A percentile compares a stretch with the other conserved stretches of the same genome.
phyloP scores from a whole-genome alignment of 2,113 vertebrate species.

The Calidris pygmaea region DNA sequence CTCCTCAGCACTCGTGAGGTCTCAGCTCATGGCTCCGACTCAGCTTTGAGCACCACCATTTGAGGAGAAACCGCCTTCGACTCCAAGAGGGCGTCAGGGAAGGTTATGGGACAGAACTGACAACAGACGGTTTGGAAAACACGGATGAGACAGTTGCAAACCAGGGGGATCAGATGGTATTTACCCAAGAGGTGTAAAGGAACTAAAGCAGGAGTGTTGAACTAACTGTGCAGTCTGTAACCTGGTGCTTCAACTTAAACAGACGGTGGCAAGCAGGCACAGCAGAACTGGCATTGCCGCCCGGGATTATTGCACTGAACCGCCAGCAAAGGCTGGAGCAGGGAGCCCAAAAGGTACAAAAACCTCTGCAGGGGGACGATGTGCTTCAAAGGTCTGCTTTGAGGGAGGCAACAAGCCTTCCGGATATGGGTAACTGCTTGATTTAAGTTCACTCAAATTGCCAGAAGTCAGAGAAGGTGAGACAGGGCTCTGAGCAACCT shows the following conservation, averaged over 20 bases:
- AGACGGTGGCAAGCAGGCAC: background rate
- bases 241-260: background rate
- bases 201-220: background rate
- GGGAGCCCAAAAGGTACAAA: background rate
- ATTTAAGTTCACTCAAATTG: background rate
- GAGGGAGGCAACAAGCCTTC: background rate
- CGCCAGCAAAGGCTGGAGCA: background rate
- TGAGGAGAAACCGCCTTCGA: background rate
- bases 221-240: constrained; percentile 31
- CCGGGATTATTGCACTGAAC: background rate
- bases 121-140: constrained; percentile 22
- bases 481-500: background rate
- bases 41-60: background rate
- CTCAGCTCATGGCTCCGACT: background rate
- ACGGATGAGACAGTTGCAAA: background rate
- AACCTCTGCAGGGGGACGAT: background rate
- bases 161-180: constrained; percentile 35
- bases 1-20: background rate
- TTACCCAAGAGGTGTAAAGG: constrained; percentile 48
- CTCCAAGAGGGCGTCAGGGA: background rate
- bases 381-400: background rate
- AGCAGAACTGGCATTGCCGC: background rate
- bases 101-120: constrained; percentile 32
- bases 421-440: background rate
- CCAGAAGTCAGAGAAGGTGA: background rate